A percentile compares a stretch with the other conserved stretches of the same genome.
Evolutionary conservation across 2,888 invertebrate species (phyloP).

Genomic region (Rhyacophila evoluta): DNA sequence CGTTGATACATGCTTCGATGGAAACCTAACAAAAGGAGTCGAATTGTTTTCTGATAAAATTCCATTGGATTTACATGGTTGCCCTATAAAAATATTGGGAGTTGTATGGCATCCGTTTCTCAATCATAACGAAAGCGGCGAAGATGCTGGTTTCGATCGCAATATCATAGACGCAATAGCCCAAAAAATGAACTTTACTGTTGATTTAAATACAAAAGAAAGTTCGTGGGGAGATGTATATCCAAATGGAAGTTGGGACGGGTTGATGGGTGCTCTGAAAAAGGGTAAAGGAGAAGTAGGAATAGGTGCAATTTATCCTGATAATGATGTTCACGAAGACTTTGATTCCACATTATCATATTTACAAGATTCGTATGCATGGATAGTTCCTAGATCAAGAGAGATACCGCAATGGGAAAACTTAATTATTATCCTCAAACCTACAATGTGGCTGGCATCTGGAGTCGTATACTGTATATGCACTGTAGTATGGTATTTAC

Average conservation of each 20-base stretch:
- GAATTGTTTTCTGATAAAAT: slow-evolving; percentile 57
- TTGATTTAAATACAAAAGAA: slow-evolving; percentile 54
- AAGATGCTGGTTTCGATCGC: slow-evolving; percentile 57
- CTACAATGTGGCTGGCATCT: slow-evolving; percentile 51
- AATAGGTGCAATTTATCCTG: slow-evolving; percentile 59
- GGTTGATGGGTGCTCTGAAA: slow-evolving; percentile 56
- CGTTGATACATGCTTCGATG: slow-evolving; percentile 40
- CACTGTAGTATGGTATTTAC: slow-evolving; percentile 47
- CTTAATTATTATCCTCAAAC: slow-evolving; percentile 52
- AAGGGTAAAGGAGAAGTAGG: slow-evolving; percentile 57
- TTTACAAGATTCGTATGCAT: slow-evolving; percentile 58
- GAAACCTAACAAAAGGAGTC: slow-evolving; percentile 25
- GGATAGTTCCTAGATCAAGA: slow-evolving; percentile 60
- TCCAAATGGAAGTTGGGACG: slow-evolving; percentile 56
- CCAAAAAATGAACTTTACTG: slow-evolving; percentile 56
- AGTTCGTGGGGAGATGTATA: slow-evolving; percentile 56
- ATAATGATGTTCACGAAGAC: slow-evolving; percentile 55
- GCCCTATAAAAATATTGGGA: slow-evolving; percentile 58
- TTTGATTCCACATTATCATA: slow-evolving; percentile 59
- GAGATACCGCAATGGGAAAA: slow-evolving; percentile 56
- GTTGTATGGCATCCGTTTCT: slow-evolving; percentile 59
- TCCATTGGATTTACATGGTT: slow-evolving; percentile 58
- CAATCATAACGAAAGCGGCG: slow-evolving; percentile 53
- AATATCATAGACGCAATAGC: slow-evolving; percentile 57
- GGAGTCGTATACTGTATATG: slow-evolving; percentile 42